Conservation (phyloP, 2,113 vertebrate genomes). For the Calyptomena viridis region DNA sequence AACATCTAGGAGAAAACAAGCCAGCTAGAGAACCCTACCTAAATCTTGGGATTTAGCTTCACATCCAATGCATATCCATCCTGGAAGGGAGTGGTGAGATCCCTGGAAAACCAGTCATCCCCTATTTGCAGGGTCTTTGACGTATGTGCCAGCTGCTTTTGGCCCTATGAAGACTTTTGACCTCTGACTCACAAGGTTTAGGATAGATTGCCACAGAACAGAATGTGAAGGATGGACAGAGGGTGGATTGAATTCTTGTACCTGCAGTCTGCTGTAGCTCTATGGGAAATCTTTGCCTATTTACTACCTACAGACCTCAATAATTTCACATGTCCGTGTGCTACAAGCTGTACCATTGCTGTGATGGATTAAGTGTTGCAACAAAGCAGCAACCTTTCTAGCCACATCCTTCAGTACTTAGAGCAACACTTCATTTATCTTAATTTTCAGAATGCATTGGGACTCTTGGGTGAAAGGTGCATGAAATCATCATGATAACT, state of each 20-base stretch:
- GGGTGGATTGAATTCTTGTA: neutral
- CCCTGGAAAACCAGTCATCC: neutral
- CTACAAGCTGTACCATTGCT: neutral
- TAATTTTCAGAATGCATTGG: slow-evolving; percentile 13
- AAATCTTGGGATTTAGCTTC: neutral
- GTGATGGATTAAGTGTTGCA: neutral
- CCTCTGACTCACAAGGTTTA: neutral
- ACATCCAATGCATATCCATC: neutral
- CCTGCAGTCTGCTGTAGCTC: neutral
- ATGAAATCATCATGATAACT: slow-evolving; percentile 29
- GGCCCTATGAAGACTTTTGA: neutral
- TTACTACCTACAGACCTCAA: neutral
- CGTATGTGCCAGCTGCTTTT: neutral
- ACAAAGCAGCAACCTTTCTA: neutral
- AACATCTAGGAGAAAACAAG: neutral
- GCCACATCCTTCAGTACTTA: neutral
- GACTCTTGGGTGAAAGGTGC: slow-evolving; percentile 6
- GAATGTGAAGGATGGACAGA: neutral
- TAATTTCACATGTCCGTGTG: neutral
- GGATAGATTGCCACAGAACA: neutral
- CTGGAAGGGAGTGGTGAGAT: neutral
- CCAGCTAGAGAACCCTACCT: neutral
- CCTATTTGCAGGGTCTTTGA: neutral
- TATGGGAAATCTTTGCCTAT: neutral
- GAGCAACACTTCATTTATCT: neutral